Conservation (phyloP, 2,888 invertebrate species). For the Scaptomyza caliginosa region DNA sequence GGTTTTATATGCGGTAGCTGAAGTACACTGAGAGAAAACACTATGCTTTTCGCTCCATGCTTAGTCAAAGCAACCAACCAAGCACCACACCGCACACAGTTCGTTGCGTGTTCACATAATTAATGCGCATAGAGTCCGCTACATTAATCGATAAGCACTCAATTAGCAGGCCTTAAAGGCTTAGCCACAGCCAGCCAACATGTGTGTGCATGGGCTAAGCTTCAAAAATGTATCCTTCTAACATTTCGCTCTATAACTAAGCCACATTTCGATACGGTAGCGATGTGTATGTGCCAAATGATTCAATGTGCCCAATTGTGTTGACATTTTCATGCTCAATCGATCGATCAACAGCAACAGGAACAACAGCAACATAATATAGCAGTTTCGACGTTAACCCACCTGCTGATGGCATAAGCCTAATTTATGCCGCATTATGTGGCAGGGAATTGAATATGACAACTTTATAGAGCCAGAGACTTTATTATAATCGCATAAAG, state of each 20-base stretch:
- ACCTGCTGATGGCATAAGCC: conserved; percentile 47
- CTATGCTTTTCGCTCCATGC: neutral
- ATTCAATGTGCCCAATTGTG: conserved; percentile 75
- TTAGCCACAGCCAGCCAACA: conserved; percentile 32
- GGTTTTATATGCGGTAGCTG: neutral
- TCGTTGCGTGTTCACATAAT: conserved; percentile 55
- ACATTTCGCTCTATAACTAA: neutral
- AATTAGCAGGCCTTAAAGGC: conserved; percentile 78
- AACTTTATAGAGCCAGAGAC: conserved; percentile 73
- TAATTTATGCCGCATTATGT: conserved; percentile 72
- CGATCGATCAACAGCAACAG: conserved; percentile 52
- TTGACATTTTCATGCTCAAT: conserved; percentile 70
- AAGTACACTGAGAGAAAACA: neutral
- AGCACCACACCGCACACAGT: neutral
- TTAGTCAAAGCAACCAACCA: neutral
- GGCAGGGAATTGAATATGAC: conserved; percentile 72
- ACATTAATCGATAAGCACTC: conserved; percentile 71
- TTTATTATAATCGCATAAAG: conserved; percentile 80
- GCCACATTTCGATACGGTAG: neutral
- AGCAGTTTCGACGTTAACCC: conserved; percentile 4
- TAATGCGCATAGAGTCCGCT: conserved; percentile 44
- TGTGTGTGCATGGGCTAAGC: conserved; percentile 6
- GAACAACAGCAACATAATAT: conserved; percentile 1
- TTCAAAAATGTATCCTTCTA: conserved; percentile 4
- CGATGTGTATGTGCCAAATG: conserved; percentile 39